Conservation (phyloP, 2,113 vertebrate genomes). For the Apodemus speciosus region DNA sequence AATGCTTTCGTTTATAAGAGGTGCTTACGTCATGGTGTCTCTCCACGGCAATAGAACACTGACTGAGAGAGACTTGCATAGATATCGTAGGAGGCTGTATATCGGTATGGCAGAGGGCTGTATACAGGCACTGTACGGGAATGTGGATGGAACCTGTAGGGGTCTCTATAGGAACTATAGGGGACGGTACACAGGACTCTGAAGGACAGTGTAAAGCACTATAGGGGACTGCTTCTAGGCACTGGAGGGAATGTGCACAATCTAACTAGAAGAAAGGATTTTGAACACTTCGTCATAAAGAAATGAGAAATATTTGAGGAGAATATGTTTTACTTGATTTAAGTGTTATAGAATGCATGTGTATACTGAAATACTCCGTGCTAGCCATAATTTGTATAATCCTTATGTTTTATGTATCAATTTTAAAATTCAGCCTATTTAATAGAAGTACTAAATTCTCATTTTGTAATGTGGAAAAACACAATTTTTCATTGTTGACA, state of each 20-base stretch:
- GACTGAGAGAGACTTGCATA: not conserved
- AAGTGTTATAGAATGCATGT: not conserved
- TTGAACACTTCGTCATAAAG: not conserved
- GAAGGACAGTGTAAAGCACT: not conserved
- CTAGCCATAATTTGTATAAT: not conserved
- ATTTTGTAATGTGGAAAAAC: not conserved
- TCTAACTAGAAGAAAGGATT: not conserved
- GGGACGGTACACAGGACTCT: not conserved
- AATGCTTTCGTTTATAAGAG: not conserved
- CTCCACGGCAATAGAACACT: not conserved
- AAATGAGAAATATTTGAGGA: not conserved
- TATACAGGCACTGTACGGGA: not conserved
- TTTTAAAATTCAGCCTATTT: slow-evolving; percentile 26
- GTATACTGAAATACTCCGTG: not conserved
- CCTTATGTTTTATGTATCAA: not conserved
- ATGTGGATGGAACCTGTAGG: not conserved
- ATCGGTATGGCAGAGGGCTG: too few relatives aligned
- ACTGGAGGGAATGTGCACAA: not conserved
- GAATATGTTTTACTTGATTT: not conserved
- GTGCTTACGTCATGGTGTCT: not conserved
- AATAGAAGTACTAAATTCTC: slow-evolving; percentile 17
- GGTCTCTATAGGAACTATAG: too few relatives aligned
- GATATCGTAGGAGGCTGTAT: not conserved
- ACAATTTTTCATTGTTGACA: slow-evolving; percentile 33
- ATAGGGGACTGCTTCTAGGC: not conserved